A percentile compares a stretch with the other conserved stretches of the same genome.
phyloP scores from a whole-genome alignment of 2,797 vertebrate species.

The Loris lydekkerianus region DNA sequence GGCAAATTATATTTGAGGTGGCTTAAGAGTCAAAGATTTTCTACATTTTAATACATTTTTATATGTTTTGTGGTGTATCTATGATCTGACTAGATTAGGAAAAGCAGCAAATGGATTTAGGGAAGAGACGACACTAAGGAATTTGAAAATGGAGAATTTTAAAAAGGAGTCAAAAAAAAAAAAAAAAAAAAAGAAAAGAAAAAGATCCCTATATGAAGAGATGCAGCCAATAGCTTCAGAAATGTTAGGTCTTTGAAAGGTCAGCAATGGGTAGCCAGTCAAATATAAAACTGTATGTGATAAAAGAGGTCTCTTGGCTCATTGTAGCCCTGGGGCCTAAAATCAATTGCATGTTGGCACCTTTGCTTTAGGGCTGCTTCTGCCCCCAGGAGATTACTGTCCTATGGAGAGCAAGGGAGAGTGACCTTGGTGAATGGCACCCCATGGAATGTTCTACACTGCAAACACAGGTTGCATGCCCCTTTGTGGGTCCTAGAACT shows the following conservation, averaged over 20 bases:
- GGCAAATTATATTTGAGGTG: conserved; percentile 83
- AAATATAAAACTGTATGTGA: conserved; percentile 11
- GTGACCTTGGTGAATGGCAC: not conserved
- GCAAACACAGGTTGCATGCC: not conserved
- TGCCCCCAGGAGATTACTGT: not conserved
- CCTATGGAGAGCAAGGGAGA: not conserved
- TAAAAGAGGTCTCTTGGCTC: not conserved
- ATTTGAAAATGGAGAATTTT: conserved; percentile 70
- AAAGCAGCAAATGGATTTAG: conserved; percentile 77
- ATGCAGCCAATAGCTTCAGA: conserved; percentile 34
- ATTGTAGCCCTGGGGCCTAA: not conserved
- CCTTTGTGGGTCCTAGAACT: not conserved
- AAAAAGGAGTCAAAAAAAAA: not conserved
- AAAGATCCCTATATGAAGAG: not conserved
- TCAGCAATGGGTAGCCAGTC: not conserved
- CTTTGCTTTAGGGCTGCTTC: conserved; percentile 22
- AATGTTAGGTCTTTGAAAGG: conserved; percentile 62
- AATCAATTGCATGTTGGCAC: not conserved
- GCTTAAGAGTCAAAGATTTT: conserved; percentile 83
- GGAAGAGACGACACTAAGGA: conserved; percentile 68
- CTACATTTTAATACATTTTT: conserved; percentile 84
- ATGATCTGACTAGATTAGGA: conserved; percentile 80
- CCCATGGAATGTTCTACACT: not conserved
- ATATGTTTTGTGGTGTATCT: conserved; percentile 79
- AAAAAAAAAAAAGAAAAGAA: not conserved